Conservation (phyloP, 2,888 invertebrate genomes). For the Herminia tarsipennalis region DNA sequence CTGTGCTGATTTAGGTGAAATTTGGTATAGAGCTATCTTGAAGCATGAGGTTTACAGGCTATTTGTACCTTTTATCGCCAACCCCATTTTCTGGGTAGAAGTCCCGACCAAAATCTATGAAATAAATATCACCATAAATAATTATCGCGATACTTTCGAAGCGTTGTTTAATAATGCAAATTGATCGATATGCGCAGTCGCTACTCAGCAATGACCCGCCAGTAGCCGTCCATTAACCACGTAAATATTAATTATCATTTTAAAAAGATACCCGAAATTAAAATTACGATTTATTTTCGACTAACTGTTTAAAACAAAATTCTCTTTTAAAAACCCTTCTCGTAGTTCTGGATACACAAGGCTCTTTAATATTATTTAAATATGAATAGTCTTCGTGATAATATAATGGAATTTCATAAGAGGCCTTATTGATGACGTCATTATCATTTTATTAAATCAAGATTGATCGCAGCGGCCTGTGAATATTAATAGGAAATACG, state of each 20-base stretch:
- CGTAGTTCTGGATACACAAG: not conserved
- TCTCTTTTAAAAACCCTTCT: slow-evolving; percentile 5
- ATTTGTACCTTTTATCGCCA: too few relatives aligned
- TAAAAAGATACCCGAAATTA: slow-evolving; percentile 4
- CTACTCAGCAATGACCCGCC: not conserved
- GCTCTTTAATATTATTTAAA: slow-evolving; percentile 11
- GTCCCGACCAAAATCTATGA: too few relatives aligned
- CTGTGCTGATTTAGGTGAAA: too few relatives aligned
- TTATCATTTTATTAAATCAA: slow-evolving; percentile 23
- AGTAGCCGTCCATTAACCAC: slow-evolving; percentile 4
- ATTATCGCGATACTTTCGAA: too few relatives aligned
- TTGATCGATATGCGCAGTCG: slow-evolving; percentile 5
- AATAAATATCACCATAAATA: too few relatives aligned
- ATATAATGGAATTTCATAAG: slow-evolving; percentile 15
- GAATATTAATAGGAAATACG: slow-evolving; percentile 13
- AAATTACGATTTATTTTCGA: not conserved
- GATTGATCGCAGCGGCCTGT: slow-evolving; percentile 14
- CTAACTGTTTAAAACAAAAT: not conserved
- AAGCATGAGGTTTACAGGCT: too few relatives aligned
- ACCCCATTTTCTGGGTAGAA: too few relatives aligned
- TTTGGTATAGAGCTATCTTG: too few relatives aligned
- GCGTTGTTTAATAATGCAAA: slow-evolving; percentile 9
- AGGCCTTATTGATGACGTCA: slow-evolving; percentile 17
- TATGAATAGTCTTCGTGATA: slow-evolving; percentile 11
- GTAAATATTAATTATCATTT: slow-evolving; percentile 5